These are phyloP conservation scores for Clostera curtula DNA, from an alignment of 2,888 invertebrate species.

Conservation along the genomic window DNA sequence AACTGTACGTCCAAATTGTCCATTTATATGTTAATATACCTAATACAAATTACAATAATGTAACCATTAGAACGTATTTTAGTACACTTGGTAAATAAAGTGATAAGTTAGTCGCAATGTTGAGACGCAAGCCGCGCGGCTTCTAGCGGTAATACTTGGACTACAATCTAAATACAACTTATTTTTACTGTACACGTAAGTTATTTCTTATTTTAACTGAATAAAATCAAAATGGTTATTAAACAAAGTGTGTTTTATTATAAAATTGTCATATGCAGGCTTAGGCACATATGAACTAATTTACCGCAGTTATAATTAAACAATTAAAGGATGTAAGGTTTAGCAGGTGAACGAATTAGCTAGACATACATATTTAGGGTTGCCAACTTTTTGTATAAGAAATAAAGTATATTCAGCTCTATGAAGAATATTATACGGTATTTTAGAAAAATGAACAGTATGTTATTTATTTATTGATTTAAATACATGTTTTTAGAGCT, in stretches of 20 bases:
- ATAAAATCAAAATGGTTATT: constrained; percentile 74
- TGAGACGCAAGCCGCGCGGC: constrained; percentile 40
- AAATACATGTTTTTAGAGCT: too few species aligned
- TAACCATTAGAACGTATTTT: constrained; percentile 67
- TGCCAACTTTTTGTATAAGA: too few species aligned
- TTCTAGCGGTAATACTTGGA: constrained; percentile 51
- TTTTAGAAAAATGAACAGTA: too few species aligned
- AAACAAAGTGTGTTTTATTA: constrained; percentile 36
- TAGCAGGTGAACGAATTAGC: too few species aligned
- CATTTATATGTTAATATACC: constrained; percentile 74
- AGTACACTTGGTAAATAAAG: constrained; percentile 56
- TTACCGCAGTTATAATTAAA: too few species aligned
- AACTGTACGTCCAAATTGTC: constrained; percentile 76
- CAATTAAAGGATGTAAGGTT: too few species aligned
- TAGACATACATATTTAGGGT: too few species aligned
- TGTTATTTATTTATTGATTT: too few species aligned
- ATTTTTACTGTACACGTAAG: constrained; percentile 74
- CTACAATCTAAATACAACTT: constrained; percentile 67
- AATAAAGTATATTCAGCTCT: too few species aligned
- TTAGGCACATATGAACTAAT: not conserved
- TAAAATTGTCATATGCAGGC: not conserved
- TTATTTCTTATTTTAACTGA: constrained; percentile 75
- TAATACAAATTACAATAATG: constrained; percentile 72
- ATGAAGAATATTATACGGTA: too few species aligned
- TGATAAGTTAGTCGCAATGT: constrained; percentile 46